These are phyloP conservation scores for Anodontia alba DNA, from an alignment of 2,888 invertebrate genomes.

Conservation along the genomic window DNA sequence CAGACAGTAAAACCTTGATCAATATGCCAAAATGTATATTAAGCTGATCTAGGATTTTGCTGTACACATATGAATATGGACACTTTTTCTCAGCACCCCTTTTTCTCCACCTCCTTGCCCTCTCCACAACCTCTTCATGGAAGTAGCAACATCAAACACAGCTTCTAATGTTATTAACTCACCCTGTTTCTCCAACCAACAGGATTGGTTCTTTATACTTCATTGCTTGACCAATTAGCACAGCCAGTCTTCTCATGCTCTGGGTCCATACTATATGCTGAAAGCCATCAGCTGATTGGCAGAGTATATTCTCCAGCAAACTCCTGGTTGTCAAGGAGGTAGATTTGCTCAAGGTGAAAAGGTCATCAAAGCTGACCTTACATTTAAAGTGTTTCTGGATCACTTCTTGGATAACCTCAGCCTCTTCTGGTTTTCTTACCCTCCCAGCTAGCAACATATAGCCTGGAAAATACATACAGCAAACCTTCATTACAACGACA, in stretches of 20 bases:
- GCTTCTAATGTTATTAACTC: constrained; percentile 36
- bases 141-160: no score
- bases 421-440: constrained; percentile 94
- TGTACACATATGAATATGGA: no score
- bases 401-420: constrained; percentile 91
- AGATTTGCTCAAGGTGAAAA: constrained; percentile 87
- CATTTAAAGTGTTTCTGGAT: constrained; percentile 89
- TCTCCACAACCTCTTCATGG: no score
- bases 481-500: no score
- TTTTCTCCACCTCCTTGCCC: no score
- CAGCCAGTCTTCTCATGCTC: constrained; percentile 91
- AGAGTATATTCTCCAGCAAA: constrained; percentile 65
- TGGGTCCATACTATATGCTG: constrained; percentile 97
- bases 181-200: constrained; percentile 97
- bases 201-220: constrained; percentile 97
- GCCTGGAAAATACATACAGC: constrained; percentile 86
- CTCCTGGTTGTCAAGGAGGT: constrained; percentile 91
- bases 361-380: constrained; percentile 89
- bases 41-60: no score
- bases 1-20: no score
- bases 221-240: constrained; percentile 90
- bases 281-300: constrained; percentile 86
- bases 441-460: constrained; percentile 97
- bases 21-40: no score
- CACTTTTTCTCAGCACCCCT: no score